Conservation (phyloP, 2,888 invertebrate genomes). For the Pyrrhosoma nymphula region DNA sequence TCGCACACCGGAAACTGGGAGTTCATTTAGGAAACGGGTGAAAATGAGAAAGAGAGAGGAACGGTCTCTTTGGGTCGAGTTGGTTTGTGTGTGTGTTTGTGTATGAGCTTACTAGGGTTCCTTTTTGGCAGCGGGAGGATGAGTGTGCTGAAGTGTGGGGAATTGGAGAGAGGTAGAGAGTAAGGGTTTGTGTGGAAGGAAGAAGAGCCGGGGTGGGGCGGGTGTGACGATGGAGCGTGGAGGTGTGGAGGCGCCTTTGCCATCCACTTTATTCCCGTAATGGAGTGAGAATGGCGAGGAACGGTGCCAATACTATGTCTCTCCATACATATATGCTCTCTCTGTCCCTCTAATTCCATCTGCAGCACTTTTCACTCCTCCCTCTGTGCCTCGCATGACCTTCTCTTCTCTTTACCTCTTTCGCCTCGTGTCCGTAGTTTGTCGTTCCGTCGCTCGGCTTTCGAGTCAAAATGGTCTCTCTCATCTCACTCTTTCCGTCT, state of each 20-base stretch:
- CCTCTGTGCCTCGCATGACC: not conserved
- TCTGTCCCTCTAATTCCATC: not conserved
- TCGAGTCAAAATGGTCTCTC: not conserved
- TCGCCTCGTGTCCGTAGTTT: not conserved
- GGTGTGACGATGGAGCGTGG: not conserved
- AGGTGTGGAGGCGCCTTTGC: slow-evolving; percentile 13
- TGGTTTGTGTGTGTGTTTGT: not conserved
- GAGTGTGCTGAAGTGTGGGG: not conserved
- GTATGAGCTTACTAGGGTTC: not conserved
- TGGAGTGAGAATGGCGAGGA: slow-evolving; percentile 49
- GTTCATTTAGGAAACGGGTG: slow-evolving; percentile 62
- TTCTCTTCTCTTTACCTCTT: not conserved
- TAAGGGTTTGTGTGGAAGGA: not conserved
- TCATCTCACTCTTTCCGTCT: not conserved
- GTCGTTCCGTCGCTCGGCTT: not conserved
- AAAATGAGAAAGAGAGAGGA: slow-evolving; percentile 18
- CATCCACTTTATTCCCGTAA: slow-evolving; percentile 46
- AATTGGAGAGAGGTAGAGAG: not conserved
- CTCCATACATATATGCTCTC: not conserved
- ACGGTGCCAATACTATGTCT: slow-evolving; percentile 39
- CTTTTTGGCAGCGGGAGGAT: not conserved
- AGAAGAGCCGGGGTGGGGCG: not conserved
- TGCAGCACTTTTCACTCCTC: not conserved
- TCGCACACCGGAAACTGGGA: slow-evolving; percentile 50
- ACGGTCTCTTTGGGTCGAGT: not conserved